phyloP scores from a whole-genome alignment of 2,797 vertebrate genomes.

The Phyllotis vaccarum region DNA sequence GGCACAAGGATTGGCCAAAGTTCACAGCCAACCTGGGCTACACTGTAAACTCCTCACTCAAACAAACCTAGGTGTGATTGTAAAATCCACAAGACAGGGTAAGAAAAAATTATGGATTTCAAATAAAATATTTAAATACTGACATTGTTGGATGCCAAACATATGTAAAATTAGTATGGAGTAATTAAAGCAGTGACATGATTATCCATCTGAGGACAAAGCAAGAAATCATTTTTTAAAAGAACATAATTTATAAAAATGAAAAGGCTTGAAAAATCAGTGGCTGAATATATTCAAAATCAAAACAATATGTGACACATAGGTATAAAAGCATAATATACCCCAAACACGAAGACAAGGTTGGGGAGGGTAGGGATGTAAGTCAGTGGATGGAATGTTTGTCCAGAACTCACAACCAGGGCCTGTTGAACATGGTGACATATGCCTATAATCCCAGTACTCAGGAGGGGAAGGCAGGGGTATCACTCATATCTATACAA shows the following conservation, averaged over 20 bases:
- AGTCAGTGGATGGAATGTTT: neutral
- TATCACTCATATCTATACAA: neutral
- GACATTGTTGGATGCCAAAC: neutral
- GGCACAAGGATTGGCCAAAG: neutral
- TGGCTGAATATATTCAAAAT: neutral
- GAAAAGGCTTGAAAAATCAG: neutral
- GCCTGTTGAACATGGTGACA: neutral
- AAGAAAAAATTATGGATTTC: neutral
- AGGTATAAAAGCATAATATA: neutral
- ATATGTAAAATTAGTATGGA: neutral
- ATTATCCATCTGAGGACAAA: neutral
- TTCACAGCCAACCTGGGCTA: neutral
- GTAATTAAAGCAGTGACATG: neutral
- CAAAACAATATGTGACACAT: neutral
- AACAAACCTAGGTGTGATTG: neutral
- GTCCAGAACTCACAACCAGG: neutral
- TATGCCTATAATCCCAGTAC: neutral
- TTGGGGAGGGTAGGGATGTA: neutral
- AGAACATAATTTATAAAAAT: neutral
- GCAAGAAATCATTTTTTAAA: neutral
- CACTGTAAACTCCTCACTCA: neutral
- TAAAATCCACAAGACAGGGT: neutral
- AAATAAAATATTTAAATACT: neutral
- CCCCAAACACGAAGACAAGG: neutral
- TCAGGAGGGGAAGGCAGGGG: neutral